phyloP scores from a whole-genome alignment of 2,888 invertebrate species.

The Noctua fimbriata region DNA sequence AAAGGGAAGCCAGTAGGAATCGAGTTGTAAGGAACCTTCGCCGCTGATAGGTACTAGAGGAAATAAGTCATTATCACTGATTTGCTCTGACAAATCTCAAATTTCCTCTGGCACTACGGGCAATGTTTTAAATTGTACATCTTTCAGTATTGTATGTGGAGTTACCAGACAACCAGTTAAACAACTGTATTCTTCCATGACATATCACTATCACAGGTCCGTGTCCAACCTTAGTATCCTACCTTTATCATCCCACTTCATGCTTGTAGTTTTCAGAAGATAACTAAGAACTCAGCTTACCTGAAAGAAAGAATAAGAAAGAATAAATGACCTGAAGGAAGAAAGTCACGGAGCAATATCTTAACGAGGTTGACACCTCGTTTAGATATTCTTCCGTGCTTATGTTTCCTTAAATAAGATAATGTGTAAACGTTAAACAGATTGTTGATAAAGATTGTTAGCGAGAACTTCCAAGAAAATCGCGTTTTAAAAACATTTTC shows the following conservation, averaged over 20 bases:
- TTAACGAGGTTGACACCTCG: conserved; percentile 12
- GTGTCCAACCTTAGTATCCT: not conserved
- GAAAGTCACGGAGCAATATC: not conserved
- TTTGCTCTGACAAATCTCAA: too few relatives aligned
- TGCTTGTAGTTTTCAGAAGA: not conserved
- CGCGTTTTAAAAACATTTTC: conserved; percentile 59
- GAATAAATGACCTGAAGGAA: not conserved
- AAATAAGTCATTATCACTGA: not conserved
- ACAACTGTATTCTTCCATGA: not conserved
- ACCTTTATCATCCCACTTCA: not conserved
- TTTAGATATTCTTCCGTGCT: not conserved
- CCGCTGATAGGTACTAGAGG: not conserved
- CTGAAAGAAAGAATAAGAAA: conserved; percentile 34
- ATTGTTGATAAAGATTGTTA: conserved; percentile 41
- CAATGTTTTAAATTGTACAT: not conserved
- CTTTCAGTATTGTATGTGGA: too few relatives aligned
- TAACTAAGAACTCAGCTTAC: conserved; percentile 23
- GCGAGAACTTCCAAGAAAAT: conserved; percentile 28
- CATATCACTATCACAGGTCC: too few relatives aligned
- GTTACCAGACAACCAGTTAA: not conserved
- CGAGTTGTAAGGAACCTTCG: too few relatives aligned
- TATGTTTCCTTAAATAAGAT: conserved; percentile 30
- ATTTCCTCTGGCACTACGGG: not conserved
- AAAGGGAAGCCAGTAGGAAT: too few relatives aligned
- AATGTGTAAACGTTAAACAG: conserved; percentile 41